These are phyloP conservation scores for Drosophila acutilabella DNA, from an alignment of 2,888 invertebrate genomes.

Conservation along the genomic window DNA sequence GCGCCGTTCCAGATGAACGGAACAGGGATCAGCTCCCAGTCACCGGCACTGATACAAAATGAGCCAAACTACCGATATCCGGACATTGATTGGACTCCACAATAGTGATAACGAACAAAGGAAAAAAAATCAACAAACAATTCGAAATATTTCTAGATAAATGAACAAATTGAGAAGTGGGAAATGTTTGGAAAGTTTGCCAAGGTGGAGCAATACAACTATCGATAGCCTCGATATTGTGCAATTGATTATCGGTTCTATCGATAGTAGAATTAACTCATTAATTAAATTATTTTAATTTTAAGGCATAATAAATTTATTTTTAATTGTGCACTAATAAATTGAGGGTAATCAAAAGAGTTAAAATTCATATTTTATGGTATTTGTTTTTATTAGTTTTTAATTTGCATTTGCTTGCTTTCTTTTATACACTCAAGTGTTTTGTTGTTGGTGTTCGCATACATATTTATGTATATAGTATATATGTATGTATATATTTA, in stretches of 20 bases:
- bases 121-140: neutral
- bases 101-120: constrained; percentile 13
- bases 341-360: neutral
- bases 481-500: constrained; percentile 46
- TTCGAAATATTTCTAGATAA: neutral
- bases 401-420: constrained; percentile 51
- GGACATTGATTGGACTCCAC: constrained; percentile 31
- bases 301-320: neutral
- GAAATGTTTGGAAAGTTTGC: constrained; percentile 3
- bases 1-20: neutral
- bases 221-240: constrained; percentile 31
- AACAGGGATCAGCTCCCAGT: neutral
- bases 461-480: constrained; percentile 40
- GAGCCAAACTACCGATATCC: neutral
- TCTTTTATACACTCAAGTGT: constrained; percentile 66
- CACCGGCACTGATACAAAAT: neutral
- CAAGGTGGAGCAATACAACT: constrained; percentile 15
- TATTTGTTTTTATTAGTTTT: constrained; percentile 60
- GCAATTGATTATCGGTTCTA: constrained; percentile 2
- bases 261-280: constrained; percentile 19
- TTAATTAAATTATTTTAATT: neutral
- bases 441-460: constrained; percentile 41
- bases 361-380: constrained; percentile 20
- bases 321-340: neutral
- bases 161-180: constrained; percentile 25